Evolutionary conservation across 2,797 vertebrate species (phyloP).

Genomic region (Geotrypetes seraphini): DNA sequence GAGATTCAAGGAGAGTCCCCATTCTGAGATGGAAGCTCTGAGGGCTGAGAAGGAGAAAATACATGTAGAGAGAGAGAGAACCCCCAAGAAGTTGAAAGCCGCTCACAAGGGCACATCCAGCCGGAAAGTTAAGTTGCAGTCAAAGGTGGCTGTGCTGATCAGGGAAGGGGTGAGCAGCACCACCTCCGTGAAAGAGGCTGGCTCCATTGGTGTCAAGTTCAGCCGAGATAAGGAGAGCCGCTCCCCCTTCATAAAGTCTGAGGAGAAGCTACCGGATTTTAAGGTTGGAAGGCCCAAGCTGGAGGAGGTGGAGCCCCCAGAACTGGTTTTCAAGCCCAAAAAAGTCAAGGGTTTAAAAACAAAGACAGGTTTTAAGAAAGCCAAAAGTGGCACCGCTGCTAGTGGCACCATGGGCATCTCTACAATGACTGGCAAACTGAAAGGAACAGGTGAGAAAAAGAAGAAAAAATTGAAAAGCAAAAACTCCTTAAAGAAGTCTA

Average conservation of each 20-base stretch:
- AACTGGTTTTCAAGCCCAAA: constrained; percentile 31
- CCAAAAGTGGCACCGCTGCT: constrained; percentile 7
- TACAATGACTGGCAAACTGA: constrained; percentile 24
- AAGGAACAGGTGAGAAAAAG: constrained; percentile 39
- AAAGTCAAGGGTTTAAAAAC: constrained; percentile 44
- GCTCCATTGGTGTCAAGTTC: constrained; percentile 84
- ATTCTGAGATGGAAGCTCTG: constrained; percentile 18
- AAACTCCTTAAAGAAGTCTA: constrained; percentile 46
- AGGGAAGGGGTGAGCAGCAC: constrained; percentile 87
- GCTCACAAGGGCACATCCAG: constrained; percentile 23
- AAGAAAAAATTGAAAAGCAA: constrained; percentile 30
- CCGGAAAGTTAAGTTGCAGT: constrained; percentile 81
- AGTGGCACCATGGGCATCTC: not conserved
- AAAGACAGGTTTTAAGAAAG: constrained; percentile 43
- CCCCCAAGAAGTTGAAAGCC: constrained; percentile 45
- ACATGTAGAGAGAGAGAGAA: constrained; percentile 50
- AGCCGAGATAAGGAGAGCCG: constrained; percentile 84
- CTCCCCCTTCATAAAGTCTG: constrained; percentile 80
- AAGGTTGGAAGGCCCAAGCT: not conserved
- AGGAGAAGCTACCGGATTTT: constrained; percentile 51
- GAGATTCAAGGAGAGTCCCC: constrained; percentile 9
- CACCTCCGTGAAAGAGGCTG: constrained; percentile 61
- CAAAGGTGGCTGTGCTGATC: constrained; percentile 85
- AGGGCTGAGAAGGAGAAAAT: constrained; percentile 14
- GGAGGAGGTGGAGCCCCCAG: constrained; percentile 25